Evolutionary conservation across 2,113 vertebrate species (phyloP).

Genomic region (Nesospiza acunhae): DNA sequence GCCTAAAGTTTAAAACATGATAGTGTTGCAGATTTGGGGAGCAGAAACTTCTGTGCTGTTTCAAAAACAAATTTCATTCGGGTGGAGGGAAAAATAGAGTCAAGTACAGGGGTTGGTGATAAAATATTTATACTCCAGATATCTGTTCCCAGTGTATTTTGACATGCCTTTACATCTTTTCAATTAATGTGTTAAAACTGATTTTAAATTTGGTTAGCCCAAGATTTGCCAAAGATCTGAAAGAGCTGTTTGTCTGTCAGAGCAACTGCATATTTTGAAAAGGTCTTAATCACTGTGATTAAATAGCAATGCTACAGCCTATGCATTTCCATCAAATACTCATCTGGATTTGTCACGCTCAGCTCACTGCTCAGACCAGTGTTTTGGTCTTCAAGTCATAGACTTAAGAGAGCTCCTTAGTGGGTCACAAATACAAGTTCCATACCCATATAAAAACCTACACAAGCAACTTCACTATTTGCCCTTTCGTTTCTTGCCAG

Average conservation of each 20-base stretch:
- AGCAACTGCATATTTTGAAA: background rate
- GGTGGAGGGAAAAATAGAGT: background rate
- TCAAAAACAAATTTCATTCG: background rate
- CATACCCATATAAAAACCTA: background rate
- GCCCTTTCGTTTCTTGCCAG: background rate
- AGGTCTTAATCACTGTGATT: slow-evolving; percentile 10
- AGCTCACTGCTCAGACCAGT: background rate
- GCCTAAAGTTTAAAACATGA: background rate
- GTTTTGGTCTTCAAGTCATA: background rate
- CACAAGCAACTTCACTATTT: background rate
- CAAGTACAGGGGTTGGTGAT: background rate
- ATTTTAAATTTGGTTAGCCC: background rate
- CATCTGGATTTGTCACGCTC: background rate
- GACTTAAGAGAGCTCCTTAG: background rate
- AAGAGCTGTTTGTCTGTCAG: background rate
- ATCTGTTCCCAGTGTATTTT: background rate
- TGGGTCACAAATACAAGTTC: background rate
- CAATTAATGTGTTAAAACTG: background rate
- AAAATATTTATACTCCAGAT: background rate
- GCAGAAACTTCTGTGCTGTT: background rate
- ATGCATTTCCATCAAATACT: background rate
- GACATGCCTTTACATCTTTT: background rate
- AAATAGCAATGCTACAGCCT: background rate
- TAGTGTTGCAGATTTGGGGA: background rate
- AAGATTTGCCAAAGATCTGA: slow-evolving; percentile 14